phyloP scores from a whole-genome alignment of 2,888 invertebrate genomes.

The Drosophila meridiana region DNA sequence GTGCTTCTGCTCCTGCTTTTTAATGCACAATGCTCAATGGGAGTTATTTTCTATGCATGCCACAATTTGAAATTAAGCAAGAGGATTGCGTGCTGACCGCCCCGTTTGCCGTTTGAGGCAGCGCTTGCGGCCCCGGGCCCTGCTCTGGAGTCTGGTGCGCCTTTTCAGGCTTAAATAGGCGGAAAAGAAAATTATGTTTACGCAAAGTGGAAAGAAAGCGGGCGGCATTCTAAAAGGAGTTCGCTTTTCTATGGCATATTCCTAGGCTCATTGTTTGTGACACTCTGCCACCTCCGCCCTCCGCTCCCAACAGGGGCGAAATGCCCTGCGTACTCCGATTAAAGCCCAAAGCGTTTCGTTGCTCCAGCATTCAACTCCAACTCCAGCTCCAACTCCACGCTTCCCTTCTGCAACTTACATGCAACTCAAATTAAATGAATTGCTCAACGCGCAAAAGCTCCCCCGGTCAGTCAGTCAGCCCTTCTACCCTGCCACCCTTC shows the following conservation, averaged over 20 bases:
- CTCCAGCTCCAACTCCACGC: not conserved
- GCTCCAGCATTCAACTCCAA: not conserved
- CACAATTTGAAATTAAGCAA: slow-evolving; percentile 61
- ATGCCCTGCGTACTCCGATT: slow-evolving; percentile 32
- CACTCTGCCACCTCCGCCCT: not conserved
- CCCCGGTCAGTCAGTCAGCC: slow-evolving; percentile 9
- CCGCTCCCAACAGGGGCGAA: slow-evolving; percentile 28
- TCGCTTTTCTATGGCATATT: slow-evolving; percentile 46
- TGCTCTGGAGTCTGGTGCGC: slow-evolving; percentile 31
- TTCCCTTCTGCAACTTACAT: slow-evolving; percentile 46
- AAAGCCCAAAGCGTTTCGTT: slow-evolving; percentile 40
- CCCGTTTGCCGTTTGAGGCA: slow-evolving; percentile 3
- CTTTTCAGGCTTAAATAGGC: slow-evolving; percentile 75
- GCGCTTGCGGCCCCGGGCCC: not conserved
- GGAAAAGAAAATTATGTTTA: slow-evolving; percentile 81
- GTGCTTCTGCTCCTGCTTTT: slow-evolving; percentile 15
- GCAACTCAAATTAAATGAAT: slow-evolving; percentile 80
- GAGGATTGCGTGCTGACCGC: slow-evolving; percentile 37
- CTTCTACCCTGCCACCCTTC: not conserved
- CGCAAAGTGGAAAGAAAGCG: slow-evolving; percentile 57
- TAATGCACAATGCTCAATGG: slow-evolving; percentile 50
- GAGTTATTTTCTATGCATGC: slow-evolving; percentile 43
- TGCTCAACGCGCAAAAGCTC: slow-evolving; percentile 55
- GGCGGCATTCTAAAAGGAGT: slow-evolving; percentile 12
- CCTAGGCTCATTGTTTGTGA: slow-evolving; percentile 47